These are phyloP conservation scores for Trichonephila clavipes DNA, from an alignment of 1,140 invertebrate species.

Conservation along the genomic window DNA sequence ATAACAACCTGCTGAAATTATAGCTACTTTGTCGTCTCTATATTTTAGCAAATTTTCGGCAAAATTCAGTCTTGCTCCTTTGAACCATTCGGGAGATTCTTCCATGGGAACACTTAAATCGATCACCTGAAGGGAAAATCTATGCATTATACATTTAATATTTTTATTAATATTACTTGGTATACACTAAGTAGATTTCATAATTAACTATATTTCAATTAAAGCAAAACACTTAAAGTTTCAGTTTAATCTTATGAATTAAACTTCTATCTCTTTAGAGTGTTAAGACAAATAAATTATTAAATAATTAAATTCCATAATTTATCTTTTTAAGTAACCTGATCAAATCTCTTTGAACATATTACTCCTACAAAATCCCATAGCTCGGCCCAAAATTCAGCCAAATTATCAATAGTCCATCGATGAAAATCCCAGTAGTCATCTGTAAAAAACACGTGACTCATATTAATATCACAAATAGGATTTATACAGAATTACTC, in stretches of 20 bases:
- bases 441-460: constrained; percentile 77
- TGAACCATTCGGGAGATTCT: constrained; percentile 35
- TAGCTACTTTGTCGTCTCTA: constrained; percentile 78
- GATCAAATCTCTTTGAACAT: constrained; percentile 54
- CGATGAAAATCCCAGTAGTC: constrained; percentile 81
- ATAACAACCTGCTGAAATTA: constrained; percentile 2
- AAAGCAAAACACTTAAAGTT: too few relatives aligned
- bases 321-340: constrained; percentile 27
- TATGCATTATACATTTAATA: too few relatives aligned
- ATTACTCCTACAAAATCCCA: constrained; percentile 80
- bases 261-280: too few relatives aligned
- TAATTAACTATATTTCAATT: too few relatives aligned
- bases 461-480: too few relatives aligned
- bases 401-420: constrained; percentile 82
- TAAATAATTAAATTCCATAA: not conserved
- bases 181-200: too few relatives aligned
- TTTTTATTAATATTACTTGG: too few relatives aligned
- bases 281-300: too few relatives aligned
- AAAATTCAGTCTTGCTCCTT: constrained; percentile 78
- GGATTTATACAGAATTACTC: too few relatives aligned
- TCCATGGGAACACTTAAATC: not conserved
- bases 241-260: too few relatives aligned
- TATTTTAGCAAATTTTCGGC: constrained; percentile 79
- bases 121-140: not conserved
- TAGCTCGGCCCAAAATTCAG: constrained; percentile 82